Evolutionary conservation across 2,888 invertebrate genomes (phyloP), one percentile per base, ranked within the genome.

Genomic region (Chelonus formosanus): DNA sequence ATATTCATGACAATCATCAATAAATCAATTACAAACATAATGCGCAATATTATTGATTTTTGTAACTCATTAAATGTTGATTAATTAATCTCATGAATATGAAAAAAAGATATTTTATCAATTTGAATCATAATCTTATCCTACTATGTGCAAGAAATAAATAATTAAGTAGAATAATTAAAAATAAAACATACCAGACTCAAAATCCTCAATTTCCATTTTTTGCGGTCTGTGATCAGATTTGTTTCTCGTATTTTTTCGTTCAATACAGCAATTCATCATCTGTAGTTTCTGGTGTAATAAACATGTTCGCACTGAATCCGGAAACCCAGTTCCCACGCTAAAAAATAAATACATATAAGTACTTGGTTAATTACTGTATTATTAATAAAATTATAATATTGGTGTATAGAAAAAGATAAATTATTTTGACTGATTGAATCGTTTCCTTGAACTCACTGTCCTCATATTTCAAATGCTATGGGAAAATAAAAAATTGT

Each of bases 221-320:
- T 73, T 78, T 36, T 77, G 81, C 47, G 72, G 75, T 36, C 72
- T 74, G 48, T 79, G 80, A 31, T 80, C 77, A 10, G 79, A 83
- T 64, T 84, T 83, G 73, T 89, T 89, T 47, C 85, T 86, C 76
- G 84, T 80, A 59, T 87, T 86, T 71, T 88, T 87, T 55, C 91
- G 87, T 69, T 88, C 89, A 73, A 93, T 91, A 83, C 93, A 94
- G 78, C 92, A 90, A 78, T 93, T 94, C 47, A 94, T 84, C 86
- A 94, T 90, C 86, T 96, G 97, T 50, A 99, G 88, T 83, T 98
- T 98, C 85, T 99, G 97, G 85, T 98, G 94, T 8, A 99, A 87
- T 52, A 98, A 87, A 81, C 97, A 96, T 5, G 94, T 93, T 67
- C 94, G 90, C 10, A 82, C 80, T 50, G 93, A 90, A 83, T 97